These are phyloP conservation scores for Urocyon cinereoargenteus DNA, from an alignment of 2,797 vertebrate species.

Conservation along the genomic window DNA sequence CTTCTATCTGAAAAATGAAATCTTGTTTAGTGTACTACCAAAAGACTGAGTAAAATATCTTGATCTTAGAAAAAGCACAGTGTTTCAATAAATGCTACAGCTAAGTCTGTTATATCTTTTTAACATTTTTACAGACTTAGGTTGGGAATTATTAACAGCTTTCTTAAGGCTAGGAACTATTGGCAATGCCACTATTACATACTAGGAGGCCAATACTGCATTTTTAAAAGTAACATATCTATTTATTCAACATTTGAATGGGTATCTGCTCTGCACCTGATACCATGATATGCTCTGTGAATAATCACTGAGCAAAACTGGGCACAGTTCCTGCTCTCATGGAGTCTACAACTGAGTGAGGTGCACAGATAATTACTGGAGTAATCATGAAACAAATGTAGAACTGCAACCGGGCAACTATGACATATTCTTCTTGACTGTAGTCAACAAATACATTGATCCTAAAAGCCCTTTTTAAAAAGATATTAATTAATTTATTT, in stretches of 20 bases:
- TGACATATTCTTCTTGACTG: not conserved
- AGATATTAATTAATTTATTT: not conserved
- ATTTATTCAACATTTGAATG: conserved; percentile 10
- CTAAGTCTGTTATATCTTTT: not conserved
- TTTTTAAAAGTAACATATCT: not conserved
- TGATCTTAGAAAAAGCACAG: not conserved
- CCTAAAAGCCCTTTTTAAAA: not conserved
- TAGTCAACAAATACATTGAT: not conserved
- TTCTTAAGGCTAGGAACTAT: not conserved
- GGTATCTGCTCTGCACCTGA: not conserved
- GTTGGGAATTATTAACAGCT: not conserved
- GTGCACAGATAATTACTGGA: not conserved
- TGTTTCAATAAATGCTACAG: not conserved
- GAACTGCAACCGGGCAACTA: not conserved
- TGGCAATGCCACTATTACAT: not conserved
- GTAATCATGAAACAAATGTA: not conserved
- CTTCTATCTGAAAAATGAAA: conserved; percentile 28
- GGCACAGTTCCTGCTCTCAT: not conserved
- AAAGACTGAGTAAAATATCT: not conserved
- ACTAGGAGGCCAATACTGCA: not conserved
- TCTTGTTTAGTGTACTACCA: not conserved
- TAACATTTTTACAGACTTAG: not conserved
- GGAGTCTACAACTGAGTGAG: not conserved
- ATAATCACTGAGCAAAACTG: conserved; percentile 12
- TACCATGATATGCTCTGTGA: not conserved